These are phyloP conservation scores for Drosophila koepferae DNA, from an alignment of 2,888 invertebrate genomes.

Conservation along the genomic window DNA sequence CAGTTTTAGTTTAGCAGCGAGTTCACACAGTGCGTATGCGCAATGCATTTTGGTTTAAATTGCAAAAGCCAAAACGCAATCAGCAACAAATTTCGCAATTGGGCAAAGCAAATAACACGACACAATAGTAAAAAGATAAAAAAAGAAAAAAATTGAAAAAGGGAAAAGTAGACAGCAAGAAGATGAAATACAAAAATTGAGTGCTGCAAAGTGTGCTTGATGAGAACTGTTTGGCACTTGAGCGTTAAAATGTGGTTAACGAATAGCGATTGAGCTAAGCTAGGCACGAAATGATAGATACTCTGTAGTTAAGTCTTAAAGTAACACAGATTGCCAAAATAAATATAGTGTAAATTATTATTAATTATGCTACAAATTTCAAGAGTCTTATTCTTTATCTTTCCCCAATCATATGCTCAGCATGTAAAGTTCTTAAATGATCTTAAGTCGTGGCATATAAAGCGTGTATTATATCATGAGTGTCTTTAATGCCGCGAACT, in stretches of 20 bases:
- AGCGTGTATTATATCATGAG: background rate
- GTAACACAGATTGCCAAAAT: no score
- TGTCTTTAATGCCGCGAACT: slow-evolving; percentile 1
- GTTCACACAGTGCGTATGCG: slow-evolving; percentile 61
- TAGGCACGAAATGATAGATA: background rate
- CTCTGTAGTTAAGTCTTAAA: background rate
- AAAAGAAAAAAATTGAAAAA: background rate
- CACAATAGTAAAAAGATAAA: slow-evolving; percentile 19
- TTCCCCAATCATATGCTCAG: background rate
- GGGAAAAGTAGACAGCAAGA: background rate
- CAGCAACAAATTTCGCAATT: slow-evolving; percentile 43
- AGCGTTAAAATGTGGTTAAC: background rate
- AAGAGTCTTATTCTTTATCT: background rate
- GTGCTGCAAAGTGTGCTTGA: slow-evolving; percentile 51
- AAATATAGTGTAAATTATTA: no score
- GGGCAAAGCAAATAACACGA: slow-evolving; percentile 23
- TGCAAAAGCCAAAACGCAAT: slow-evolving; percentile 54
- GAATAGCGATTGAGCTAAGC: background rate
- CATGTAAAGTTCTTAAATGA: background rate
- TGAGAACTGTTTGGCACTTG: slow-evolving; percentile 59
- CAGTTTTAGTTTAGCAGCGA: slow-evolving; percentile 34
- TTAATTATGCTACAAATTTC: no score
- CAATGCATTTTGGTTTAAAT: slow-evolving; percentile 57
- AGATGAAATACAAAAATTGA: slow-evolving; percentile 22
- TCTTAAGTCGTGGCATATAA: background rate